Base-by-base conservation (phyloP, 2,113 vertebrate species). In the Lophius piscatorius region DNA sequence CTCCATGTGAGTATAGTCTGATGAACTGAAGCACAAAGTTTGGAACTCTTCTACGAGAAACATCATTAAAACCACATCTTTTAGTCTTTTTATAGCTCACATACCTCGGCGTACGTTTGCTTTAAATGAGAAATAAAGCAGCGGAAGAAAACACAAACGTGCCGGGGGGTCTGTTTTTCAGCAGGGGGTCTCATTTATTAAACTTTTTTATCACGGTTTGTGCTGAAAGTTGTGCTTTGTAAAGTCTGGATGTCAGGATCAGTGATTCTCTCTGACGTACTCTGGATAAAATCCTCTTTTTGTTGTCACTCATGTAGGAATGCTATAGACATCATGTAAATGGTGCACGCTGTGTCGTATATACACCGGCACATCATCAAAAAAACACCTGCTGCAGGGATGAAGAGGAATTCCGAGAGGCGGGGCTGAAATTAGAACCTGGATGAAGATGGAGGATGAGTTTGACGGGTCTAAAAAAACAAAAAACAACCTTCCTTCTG, bases 111-210 rank as follows among this genome's bases (percentile, higher is more conserved):
- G n/a, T n/a, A n/a, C n/a, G n/a, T n/a, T n/a, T n/a, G n/a, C n/a
- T n/a, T n/a, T n/a, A n/a, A n/a, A n/a, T n/a, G n/a, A n/a, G n/a
- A n/a, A 31, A 28, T 9, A 28, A 5, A 38, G 4, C 4, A 21
- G 16, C 29, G 5, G 21, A 36, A 78, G 67, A 47, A 78, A 73
- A 70, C 24, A 57, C 42, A 47, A 13, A 33, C 58, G 38, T 51
- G 7, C 21, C 46, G 10, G 8, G 1, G 51, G 39, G 58, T 56
- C 68, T 70, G n/a, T n/a, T 72, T 75, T 68, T 69, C 67, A 72
- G 66, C 58, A 51, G 70, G 66, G n/a, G 70, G 48, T 78, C 70
- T 69, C 57, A 31, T 81, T 83, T 75, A 75, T 72, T 72, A 33
- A 74, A 59, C 51, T 77, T 70, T 73, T 36, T 50, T n/a, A n/a